These are phyloP conservation scores for Artemisiospiza belli DNA, from an alignment of 2,113 vertebrate species.

Conservation along the genomic window DNA sequence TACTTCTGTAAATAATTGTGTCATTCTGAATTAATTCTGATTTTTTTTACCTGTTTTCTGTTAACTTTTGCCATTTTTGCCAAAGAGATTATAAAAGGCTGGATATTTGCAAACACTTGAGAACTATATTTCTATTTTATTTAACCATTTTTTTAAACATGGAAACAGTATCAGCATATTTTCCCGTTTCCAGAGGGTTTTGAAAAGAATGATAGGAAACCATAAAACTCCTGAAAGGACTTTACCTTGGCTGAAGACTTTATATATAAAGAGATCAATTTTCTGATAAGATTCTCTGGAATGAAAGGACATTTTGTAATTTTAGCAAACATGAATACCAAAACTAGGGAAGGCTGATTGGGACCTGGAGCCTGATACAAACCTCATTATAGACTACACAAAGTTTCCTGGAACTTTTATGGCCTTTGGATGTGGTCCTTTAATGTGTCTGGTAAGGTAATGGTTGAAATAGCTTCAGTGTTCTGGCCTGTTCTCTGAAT, in stretches of 20 bases:
- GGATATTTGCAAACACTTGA: neutral
- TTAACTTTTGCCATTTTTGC: conserved; percentile 51
- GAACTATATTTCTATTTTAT: conserved; percentile 48
- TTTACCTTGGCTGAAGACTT: conserved; percentile 65
- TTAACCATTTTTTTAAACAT: conserved; percentile 19
- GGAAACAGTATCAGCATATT: conserved; percentile 69
- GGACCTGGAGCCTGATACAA: conserved; percentile 10
- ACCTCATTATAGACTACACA: conserved; percentile 28
- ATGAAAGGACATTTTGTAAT: conserved; percentile 72
- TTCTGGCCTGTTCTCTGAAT: neutral
- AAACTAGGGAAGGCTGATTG: conserved; percentile 28
- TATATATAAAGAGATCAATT: conserved; percentile 76
- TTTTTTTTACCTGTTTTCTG: conserved; percentile 32
- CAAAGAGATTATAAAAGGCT: conserved; percentile 22
- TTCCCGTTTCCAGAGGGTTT: conserved; percentile 62
- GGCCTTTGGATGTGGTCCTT: conserved; percentile 12
- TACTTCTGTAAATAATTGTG: conserved; percentile 52
- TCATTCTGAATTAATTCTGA: conserved; percentile 5
- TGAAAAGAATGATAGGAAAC: conserved; percentile 59
- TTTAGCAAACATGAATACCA: conserved; percentile 71
- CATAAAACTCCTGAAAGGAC: conserved; percentile 42
- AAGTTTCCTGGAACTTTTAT: conserved; percentile 33
- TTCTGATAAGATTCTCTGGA: conserved; percentile 77
- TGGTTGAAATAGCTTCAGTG: conserved; percentile 26
- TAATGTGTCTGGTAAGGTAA: conserved; percentile 9